Base-by-base conservation (phyloP, 2,888 invertebrate genomes). In the Pocota personata region DNA sequence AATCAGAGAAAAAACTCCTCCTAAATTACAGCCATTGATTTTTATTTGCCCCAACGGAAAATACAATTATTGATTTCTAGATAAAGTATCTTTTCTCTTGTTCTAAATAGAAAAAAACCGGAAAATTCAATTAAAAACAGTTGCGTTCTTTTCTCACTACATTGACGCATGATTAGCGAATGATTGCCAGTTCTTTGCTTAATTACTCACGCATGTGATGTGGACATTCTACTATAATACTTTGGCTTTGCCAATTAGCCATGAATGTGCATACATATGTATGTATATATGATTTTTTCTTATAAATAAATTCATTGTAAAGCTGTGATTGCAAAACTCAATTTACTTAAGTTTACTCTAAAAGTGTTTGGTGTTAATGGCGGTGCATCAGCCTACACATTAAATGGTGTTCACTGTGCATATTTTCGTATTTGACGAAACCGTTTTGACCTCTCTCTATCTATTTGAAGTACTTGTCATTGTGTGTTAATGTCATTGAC, bases 401-500 rank as follows among this genome's bases (percentile, higher is more conserved):
- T 10, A 43, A 64, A 62, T 27, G 30, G 52, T 3, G 52, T 27
- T 69, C 40, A 30, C 16, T 66, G 50, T 66, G 12, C 2, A 12
- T 55, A n/a, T 27, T 24, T 2, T 32, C 2, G 6, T 37, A 4
- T 30, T 46, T 37, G 50, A 7, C 30, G 62, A 40, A 52, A 64
- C 24, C 43, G 16, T 57, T 35, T 32, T 52, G 57, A 64, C 64
- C 64, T 55, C 46, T n/a, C 35, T 35, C 19, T 27, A n/a, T 46
- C 24, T 35, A 16, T 35, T 48, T 37, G 57, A 66, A 30, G 57
- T 57, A 58, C 66, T 46, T 55, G 57, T n/a, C 16, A 46, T 24
- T 75, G 35, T 71, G 24, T 32, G 24, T 37, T 57, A 67, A 67
- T 76, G 57, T 35, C 46, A 67, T 57, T 50, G 66, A 66, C 76